phyloP scores from a whole-genome alignment of 1,140 invertebrate genomes.

The Drosophila littoralis region DNA sequence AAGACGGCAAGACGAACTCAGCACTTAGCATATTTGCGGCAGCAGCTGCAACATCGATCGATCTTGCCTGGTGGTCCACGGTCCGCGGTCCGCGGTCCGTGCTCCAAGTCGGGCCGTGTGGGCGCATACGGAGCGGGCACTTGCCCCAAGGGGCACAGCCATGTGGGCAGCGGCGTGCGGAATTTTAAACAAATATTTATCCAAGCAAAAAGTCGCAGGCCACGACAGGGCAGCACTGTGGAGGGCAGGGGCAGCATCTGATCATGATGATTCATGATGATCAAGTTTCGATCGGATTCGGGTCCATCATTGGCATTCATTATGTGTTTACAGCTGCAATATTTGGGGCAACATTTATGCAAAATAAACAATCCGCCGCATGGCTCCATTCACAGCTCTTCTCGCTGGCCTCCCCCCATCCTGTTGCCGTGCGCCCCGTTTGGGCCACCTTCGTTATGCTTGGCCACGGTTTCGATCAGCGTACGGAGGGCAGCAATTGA shows the following conservation, averaged over 20 bases:
- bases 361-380: slow-evolving; percentile 67
- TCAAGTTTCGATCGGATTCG: slow-evolving; percentile 25
- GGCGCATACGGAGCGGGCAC: slow-evolving; percentile 28
- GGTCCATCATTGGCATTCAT: slow-evolving; percentile 47
- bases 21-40: slow-evolving; percentile 73
- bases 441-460: slow-evolving; percentile 42
- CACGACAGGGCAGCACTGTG: neutral
- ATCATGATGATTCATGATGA: slow-evolving; percentile 46
- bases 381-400: neutral
- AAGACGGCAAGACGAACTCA: slow-evolving; percentile 34
- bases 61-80: slow-evolving; percentile 64
- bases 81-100: no score
- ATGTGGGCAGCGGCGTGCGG: slow-evolving; percentile 64
- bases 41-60: slow-evolving; percentile 55
- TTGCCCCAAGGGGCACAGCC: slow-evolving; percentile 20
- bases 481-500: slow-evolving; percentile 66
- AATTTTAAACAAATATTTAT: slow-evolving; percentile 82
- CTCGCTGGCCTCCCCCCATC: no score
- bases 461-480: slow-evolving; percentile 22
- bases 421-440: neutral
- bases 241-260: slow-evolving; percentile 13
- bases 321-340: slow-evolving; percentile 82
- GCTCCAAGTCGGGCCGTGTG: slow-evolving; percentile 17
- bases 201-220: slow-evolving; percentile 61
- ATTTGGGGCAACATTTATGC: slow-evolving; percentile 83